Evolutionary conservation across 2,888 invertebrate genomes (phyloP), one percentile per base, ranked within the genome.

Genomic region (Ormyrus pomaceus): DNA sequence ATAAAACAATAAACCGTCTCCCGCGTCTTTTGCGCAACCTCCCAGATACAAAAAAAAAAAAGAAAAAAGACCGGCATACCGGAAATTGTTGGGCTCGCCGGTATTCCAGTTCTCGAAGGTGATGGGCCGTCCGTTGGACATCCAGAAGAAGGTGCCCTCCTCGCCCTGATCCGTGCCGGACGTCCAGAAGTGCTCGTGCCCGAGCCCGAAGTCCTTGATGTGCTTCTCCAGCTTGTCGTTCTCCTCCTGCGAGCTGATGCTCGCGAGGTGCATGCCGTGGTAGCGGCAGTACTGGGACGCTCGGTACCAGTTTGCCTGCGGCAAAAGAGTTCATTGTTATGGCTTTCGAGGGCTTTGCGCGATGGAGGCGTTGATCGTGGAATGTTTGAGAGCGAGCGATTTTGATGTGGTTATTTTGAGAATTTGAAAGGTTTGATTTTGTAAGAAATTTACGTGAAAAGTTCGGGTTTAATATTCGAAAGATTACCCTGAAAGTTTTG

Each of bases 101-200:
- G 97, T 96, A 92, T 97, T 97, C 97, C 97, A 97, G 91, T 97
- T 97, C 84, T 96, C 96, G 91, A 96, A 97, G 50, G 97, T 96
- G 70, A 97, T 93, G 0, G 97, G 96, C 81, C 96, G 92, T 4
- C 97, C 97, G 80, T 95, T 97, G 10, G 97, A 95, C 96, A 97
- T 96, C 97, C 97, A 97, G 93, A 97, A 97, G 93, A 97, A 97
- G 86, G 94, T 94, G 19, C 97, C 97, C 89, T 97, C 97, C 87
- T 97, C 97, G 13, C 97, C 97, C 87, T 97, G 93, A 91, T 97
- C 97, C 6, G 97, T 97, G 85, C 97, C 97, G 7, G 96, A 96
- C 80, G 96, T 97, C 97, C 97, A 97, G 92, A 97, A 97, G 89
- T 97, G 97, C 88, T 97, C 97, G 87, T 96, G 94, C 13, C 97